Evolutionary conservation across 2,113 vertebrate species (phyloP).

Genomic region (Psophia crepitans): DNA sequence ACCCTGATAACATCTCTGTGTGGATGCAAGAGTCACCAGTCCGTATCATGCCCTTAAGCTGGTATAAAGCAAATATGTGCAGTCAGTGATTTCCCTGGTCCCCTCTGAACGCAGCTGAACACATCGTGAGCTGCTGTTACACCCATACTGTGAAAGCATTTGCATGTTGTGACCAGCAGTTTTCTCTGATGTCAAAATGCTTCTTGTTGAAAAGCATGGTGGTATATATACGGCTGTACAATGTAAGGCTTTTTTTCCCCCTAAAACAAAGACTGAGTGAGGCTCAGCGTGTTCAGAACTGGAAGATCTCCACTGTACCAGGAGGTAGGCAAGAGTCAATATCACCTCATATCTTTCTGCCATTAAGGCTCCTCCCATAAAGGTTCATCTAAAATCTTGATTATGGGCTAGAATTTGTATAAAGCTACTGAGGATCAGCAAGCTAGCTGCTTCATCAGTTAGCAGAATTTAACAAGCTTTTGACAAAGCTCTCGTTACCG

Average conservation of each 20-base stretch:
- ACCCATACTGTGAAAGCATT: neutral
- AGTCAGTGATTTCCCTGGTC: neutral
- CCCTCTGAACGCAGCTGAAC: rapidly evolving
- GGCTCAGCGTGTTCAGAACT: neutral
- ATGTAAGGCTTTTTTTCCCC: rapidly evolving
- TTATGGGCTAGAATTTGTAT: neutral
- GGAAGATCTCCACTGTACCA: neutral
- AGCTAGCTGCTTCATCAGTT: neutral
- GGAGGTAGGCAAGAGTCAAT: neutral
- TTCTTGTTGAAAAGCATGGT: neutral
- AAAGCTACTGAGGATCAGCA: neutral
- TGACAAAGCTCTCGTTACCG: neutral
- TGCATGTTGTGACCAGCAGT: neutral
- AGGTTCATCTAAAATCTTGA: neutral
- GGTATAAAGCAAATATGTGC: neutral
- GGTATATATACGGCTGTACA: neutral
- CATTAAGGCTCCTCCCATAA: neutral
- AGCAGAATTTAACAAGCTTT: neutral
- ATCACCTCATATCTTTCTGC: neutral
- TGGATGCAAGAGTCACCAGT: neutral
- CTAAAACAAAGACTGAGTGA: neutral
- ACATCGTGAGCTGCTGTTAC: neutral
- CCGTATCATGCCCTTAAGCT: neutral
- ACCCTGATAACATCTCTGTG: neutral
- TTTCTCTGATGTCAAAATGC: neutral